phyloP scores from a whole-genome alignment of 2,888 invertebrate genomes.

The Dryomyza anilis region DNA sequence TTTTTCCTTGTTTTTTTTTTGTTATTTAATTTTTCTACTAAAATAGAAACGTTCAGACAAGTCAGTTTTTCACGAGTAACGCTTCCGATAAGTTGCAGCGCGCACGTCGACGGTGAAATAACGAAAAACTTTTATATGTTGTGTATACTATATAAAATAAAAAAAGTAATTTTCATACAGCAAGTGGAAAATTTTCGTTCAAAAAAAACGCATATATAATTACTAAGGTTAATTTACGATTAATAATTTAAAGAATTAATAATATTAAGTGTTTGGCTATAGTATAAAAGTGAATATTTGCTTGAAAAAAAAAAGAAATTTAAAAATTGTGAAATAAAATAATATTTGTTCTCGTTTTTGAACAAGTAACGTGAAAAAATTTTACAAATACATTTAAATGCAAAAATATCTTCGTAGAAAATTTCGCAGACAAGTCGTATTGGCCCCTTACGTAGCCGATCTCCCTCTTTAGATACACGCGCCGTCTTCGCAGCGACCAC shows the following conservation, averaged over 20 bases:
- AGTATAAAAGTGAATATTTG: neutral
- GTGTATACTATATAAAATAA: too few species aligned
- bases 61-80: slow-evolving; percentile 59
- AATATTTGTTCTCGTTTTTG: too few species aligned
- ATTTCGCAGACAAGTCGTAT: neutral
- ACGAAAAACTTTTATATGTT: slow-evolving; percentile 7
- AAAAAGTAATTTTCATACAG: too few species aligned
- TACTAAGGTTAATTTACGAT: neutral
- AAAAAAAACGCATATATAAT: slow-evolving; percentile 7
- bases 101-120: slow-evolving; percentile 16
- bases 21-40: slow-evolving; percentile 25
- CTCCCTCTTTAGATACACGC: too few species aligned
- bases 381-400: too few species aligned
- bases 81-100: slow-evolving; percentile 51
- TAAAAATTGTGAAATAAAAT: neutral
- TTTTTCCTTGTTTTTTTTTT: neutral
- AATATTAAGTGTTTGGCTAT: too few species aligned
- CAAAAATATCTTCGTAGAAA: neutral
- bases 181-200: neutral
- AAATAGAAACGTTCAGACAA: slow-evolving; percentile 52
- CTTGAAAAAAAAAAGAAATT: neutral
- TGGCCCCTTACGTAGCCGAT: too few species aligned
- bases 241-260: neutral
- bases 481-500: too few species aligned
- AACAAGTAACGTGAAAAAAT: too few species aligned